Base-by-base conservation (phyloP, 2,888 invertebrate species). In the Parnassius glacialis region DNA sequence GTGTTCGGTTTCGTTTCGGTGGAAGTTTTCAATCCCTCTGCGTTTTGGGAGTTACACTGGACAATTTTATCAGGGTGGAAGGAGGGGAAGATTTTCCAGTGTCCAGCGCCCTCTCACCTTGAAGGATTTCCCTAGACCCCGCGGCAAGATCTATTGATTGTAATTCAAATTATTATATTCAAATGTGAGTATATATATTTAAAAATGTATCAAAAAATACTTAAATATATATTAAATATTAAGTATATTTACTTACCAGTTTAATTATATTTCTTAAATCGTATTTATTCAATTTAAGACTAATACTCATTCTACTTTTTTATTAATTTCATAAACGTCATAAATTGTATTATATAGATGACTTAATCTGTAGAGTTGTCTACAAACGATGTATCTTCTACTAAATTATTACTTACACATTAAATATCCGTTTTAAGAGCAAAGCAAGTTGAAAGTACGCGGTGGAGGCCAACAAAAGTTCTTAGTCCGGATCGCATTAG, bases 21-120 rank as follows among this genome's bases (percentile, higher is more conserved):
- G 74, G 80, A 90, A 90, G 81, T 91, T 90, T 90, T 85, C 87
- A 89, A 90, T 88, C 90, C 90, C 90, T 90, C 82, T 83, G 90
- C 83, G 89, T 87, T 87, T 78, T 80, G 90, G 90, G 90, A 90
- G 85, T 88, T 89, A 89, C 87, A 88, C 84, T 88, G 88, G 90
- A 90, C 90, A 90, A 91, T 91, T 89, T 90, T 90, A 90, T 90
- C 90, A 87, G 80, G 78, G 80, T 75, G 79, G 80, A 72, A 75
- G 77, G 81, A 78, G 81, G 82, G 83, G 74, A 83, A 86, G 85
- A 90, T 90, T 90, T 90, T 87, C 89, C 84, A 87, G 76, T 88
- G 88, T 85, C 88, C 90, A 80, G 82, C 73, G 80, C 78, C 82
- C 83, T 86, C 84, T 87, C 86, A 88, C 90, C 89, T 89, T 80